phyloP scores from a whole-genome alignment of 1,140 invertebrate species.

The Zaprionus ornatus region DNA sequence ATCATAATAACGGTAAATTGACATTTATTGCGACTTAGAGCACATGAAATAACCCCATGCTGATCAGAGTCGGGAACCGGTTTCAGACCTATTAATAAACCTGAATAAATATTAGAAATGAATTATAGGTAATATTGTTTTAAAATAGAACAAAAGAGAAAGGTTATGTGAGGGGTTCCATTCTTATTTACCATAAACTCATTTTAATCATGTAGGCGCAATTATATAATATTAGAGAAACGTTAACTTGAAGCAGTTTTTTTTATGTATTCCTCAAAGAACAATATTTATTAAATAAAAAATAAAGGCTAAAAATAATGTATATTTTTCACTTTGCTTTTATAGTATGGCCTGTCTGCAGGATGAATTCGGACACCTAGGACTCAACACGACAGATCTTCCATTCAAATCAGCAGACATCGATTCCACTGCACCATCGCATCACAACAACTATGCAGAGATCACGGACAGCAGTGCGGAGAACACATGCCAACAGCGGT shows the following conservation, averaged over 20 bases:
- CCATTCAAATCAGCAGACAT: constrained; percentile 82
- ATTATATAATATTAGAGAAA: too few species aligned
- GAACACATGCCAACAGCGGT: constrained; percentile 82
- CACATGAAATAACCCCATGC: background rate
- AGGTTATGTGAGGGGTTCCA: background rate
- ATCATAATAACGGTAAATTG: constrained; percentile 25
- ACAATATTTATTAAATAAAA: background rate
- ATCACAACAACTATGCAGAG: constrained; percentile 77
- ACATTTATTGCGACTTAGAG: constrained; percentile 11
- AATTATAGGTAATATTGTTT: background rate
- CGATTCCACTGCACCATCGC: constrained; percentile 57
- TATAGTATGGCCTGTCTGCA: constrained; percentile 88
- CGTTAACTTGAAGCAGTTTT: too few species aligned
- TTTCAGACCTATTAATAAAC: background rate
- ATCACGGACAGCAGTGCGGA: constrained; percentile 81
- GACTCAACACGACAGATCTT: constrained; percentile 81
- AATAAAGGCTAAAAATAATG: background rate
- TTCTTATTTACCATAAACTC: background rate
- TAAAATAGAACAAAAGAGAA: constrained; percentile 1
- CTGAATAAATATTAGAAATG: background rate
- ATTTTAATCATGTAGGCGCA: background rate
- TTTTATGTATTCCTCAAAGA: too few species aligned
- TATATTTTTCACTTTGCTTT: background rate
- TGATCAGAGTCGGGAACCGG: background rate
- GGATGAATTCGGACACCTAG: constrained; percentile 87